Evolutionary conservation across 2,888 invertebrate genomes (phyloP).

Genomic region (Torymus tubicola): DNA sequence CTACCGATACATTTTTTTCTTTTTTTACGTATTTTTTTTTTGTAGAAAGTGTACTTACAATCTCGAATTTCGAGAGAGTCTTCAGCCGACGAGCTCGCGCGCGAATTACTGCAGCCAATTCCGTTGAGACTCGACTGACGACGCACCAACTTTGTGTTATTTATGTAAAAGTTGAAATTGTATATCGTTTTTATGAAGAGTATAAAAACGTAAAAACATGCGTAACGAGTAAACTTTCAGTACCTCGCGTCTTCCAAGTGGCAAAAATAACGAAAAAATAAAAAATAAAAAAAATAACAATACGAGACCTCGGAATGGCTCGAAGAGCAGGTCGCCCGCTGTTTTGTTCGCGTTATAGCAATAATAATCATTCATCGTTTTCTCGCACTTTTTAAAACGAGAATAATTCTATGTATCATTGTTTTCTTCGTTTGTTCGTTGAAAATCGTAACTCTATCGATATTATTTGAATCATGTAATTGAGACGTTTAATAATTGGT

Average conservation of each 20-base stretch:
- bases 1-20: not conserved
- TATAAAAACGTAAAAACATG: not conserved
- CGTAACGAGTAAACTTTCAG: constrained; percentile 43
- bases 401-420: too few species aligned
- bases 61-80: not conserved
- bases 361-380: constrained; percentile 22
- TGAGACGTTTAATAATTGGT: constrained; percentile 48
- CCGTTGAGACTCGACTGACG: constrained; percentile 52
- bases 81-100: constrained; percentile 10
- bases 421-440: not conserved
- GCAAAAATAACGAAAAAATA: constrained; percentile 20
- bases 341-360: constrained; percentile 1
- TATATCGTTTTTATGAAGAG: constrained; percentile 31
- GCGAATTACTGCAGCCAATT: constrained; percentile 35
- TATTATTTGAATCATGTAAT: constrained; percentile 21
- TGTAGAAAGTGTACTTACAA: not conserved
- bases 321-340: constrained; percentile 37
- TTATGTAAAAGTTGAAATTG: constrained; percentile 43
- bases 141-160: constrained; percentile 35
- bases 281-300: too few species aligned
- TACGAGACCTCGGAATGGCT: constrained; percentile 44
- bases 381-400: not conserved
- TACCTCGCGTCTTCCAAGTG: constrained; percentile 57
- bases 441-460: not conserved
- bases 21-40: constrained; percentile 12